phyloP scores from a whole-genome alignment of 2,888 invertebrate species.

The Eurytoma adleriae region DNA sequence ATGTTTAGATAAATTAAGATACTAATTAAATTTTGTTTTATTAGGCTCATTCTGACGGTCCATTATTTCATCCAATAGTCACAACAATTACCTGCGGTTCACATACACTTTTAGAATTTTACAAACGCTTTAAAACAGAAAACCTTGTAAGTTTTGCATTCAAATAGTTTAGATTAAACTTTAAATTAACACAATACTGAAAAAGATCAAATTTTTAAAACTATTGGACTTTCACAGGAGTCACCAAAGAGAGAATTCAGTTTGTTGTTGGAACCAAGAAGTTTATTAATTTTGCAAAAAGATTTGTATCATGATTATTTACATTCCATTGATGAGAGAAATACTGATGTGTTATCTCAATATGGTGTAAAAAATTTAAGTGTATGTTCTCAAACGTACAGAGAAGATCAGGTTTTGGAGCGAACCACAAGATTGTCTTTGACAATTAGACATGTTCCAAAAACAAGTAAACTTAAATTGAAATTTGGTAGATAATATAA shows the following conservation, averaged over 20 bases:
- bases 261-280: slow-evolving; percentile 90
- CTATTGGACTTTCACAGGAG: slow-evolving; percentile 58
- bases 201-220: slow-evolving; percentile 24
- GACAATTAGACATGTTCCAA: slow-evolving; percentile 94
- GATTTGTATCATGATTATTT: slow-evolving; percentile 89
- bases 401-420: slow-evolving; percentile 78
- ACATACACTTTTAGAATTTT: slow-evolving; percentile 92
- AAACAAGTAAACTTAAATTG: slow-evolving; percentile 86
- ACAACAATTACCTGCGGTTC: slow-evolving; percentile 95
- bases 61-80: slow-evolving; percentile 93
- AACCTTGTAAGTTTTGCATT: slow-evolving; percentile 62
- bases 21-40: slow-evolving; percentile 35
- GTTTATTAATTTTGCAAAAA: slow-evolving; percentile 90
- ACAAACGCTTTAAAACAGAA: slow-evolving; percentile 77
- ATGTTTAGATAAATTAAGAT: background rate
- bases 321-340: slow-evolving; percentile 89
- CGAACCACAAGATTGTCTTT: slow-evolving; percentile 89
- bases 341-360: slow-evolving; percentile 80
- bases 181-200: no score
- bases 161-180: slow-evolving; percentile 10
- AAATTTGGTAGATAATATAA: slow-evolving; percentile 75
- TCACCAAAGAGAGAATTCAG: slow-evolving; percentile 79
- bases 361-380: slow-evolving; percentile 82
- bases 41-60: slow-evolving; percentile 95
- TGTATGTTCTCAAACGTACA: slow-evolving; percentile 79